Evolutionary conservation across 2,888 invertebrate species (phyloP).

Genomic region (Stictocephala bisonia): DNA sequence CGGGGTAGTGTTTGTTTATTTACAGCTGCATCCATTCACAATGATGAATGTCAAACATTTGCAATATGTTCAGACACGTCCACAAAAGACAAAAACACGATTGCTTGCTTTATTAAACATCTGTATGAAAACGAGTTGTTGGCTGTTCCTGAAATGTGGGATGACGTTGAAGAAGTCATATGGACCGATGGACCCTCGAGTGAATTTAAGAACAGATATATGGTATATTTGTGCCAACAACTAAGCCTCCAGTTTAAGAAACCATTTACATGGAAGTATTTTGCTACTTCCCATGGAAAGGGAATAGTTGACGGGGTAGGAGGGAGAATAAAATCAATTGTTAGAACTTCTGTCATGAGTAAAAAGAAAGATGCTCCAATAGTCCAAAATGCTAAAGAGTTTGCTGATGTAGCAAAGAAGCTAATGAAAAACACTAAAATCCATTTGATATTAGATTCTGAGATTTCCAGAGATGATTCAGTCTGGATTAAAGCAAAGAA

Average conservation of each 20-base stretch:
- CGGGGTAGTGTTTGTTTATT: neutral
- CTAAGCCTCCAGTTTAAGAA: neutral
- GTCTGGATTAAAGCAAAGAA: too few species aligned
- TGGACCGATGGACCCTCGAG: neutral
- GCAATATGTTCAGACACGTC: conserved; percentile 2
- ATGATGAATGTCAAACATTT: conserved; percentile 9
- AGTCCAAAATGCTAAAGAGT: too few species aligned
- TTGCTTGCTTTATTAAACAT: neutral
- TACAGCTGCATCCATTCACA: neutral
- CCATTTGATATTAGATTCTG: too few species aligned
- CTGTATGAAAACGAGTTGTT: neutral
- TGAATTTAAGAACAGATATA: neutral
- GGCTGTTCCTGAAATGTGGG: neutral
- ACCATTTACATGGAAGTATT: neutral
- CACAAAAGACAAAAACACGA: neutral
- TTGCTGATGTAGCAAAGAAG: too few species aligned
- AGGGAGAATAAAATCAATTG: too few species aligned
- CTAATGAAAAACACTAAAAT: too few species aligned
- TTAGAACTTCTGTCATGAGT: too few species aligned
- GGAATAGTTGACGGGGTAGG: too few species aligned
- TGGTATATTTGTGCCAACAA: neutral
- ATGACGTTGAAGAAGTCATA: neutral
- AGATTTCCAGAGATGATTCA: too few species aligned
- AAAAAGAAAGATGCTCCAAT: too few species aligned
- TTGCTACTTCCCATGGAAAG: neutral